Base-by-base conservation (phyloP, 2,113 vertebrate genomes). In the Carassius auratus region DNA sequence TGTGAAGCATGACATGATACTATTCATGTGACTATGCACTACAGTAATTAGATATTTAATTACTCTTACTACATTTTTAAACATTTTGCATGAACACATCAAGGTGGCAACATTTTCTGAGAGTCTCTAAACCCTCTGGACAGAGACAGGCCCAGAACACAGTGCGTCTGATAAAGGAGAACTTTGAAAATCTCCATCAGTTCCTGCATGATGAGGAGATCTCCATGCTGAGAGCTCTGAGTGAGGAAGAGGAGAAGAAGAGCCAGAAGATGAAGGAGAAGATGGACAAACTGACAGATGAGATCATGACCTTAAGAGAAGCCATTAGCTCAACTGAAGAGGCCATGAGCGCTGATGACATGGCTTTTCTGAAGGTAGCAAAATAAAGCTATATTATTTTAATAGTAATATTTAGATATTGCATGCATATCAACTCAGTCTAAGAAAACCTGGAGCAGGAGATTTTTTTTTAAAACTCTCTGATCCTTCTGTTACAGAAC, bases 171-270 rank as follows among this genome's bases (percentile, higher is more conserved):
- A 80, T 90, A 59, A 89, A 85, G 86, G 87, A 86, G 3, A 89
- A 92, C 81, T 92, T 92, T 85, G 91, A 92, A 83, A 92, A 91
- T 86, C 89, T 92, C 66, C 92, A 92, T 76, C 88, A 87, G 81
- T 92, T 88, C 87, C 88, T 92, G 13, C 88, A 78, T 0, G 91
- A 92, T 1, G 91, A 92, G 23, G 92, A 92, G 84, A 84, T 82
- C 0, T 75, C 89, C 38, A 36, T 88, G 50, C 86, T 90, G 55
- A 84, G 84, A 30, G 36, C 87, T 14, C 57, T 92, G 23, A 92
- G 89, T 36, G 88, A 91, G 36, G 92, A 92, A 76, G 90, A 92
- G 62, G 90, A 92, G 50, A 69, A 90, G 55, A 92, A 92, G 88
- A 91, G 76, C 79, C 88, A 69, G 61, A 90, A 30, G 80, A 84